phyloP scores from a whole-genome alignment of 2,888 invertebrate genomes.

The Mimumesa dahlbomi region DNA sequence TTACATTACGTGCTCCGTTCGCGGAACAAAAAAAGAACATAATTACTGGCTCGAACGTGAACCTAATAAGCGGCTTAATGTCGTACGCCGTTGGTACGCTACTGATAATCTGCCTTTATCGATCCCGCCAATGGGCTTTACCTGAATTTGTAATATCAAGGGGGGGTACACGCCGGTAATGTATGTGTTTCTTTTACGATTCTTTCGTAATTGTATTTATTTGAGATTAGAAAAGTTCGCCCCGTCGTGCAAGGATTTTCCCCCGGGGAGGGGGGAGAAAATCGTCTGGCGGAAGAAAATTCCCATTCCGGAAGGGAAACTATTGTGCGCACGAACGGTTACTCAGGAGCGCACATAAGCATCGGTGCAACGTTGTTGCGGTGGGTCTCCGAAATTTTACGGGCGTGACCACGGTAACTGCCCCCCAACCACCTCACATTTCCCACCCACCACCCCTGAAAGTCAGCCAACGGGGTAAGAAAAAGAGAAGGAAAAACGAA shows the following conservation, averaged over 20 bases:
- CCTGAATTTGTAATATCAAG: no score
- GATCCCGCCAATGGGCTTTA: background rate
- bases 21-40: slow-evolving; percentile 1
- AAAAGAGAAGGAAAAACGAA: background rate
- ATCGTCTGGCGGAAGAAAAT: no score
- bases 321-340: background rate
- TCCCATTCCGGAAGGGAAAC: no score
- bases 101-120: background rate
- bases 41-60: background rate
- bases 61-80: background rate
- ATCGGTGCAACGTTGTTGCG: slow-evolving; percentile 1
- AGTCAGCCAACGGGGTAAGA: background rate
- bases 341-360: background rate
- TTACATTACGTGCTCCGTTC: background rate
- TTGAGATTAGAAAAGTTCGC: no score
- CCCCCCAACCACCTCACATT: no score
- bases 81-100: background rate
- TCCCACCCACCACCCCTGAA: no score
- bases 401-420: background rate
- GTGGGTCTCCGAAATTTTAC: slow-evolving; percentile 38
- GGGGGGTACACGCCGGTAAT: no score
- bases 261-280: no score
- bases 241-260: no score
- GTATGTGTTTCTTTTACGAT: no score
- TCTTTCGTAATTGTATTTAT: no score